Evolutionary conservation across 2,113 vertebrate genomes (phyloP), one percentile per base, ranked within the genome.

Genomic region (Numenius arquata): DNA sequence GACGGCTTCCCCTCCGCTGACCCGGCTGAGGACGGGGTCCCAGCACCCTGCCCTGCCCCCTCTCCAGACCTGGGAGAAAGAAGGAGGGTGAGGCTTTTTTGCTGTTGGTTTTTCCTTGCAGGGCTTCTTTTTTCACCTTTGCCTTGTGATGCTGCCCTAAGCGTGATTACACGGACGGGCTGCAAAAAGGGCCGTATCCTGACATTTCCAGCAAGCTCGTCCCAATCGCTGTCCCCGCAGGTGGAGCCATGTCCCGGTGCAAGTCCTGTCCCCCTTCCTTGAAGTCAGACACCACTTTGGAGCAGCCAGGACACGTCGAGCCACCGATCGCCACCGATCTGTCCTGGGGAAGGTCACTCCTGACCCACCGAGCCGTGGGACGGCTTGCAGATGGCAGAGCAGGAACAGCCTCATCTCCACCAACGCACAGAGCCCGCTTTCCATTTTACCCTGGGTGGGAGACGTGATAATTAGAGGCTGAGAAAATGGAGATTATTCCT

Each of bases 21-120:
- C 2, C 8, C 1, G 0, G 29, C 40, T 5, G 8, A 36, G 32
- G 29, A 15, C 0, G 0, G 26, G n/a, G 9, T 36, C 32, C 50
- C 23, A 22, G 72, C 20, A 2, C 18, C 32, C 43, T 2, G 3
- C 2, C 4, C 34, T 13, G 43, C 30, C 40, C 14, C 63, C 29
- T 16, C 66, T 32, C 21, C 67, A 78, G 14, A 40, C 8, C 3
- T 14, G 26, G 26, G 38, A 26, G 55, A 27, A 16, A 58, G 8
- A 4, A 82, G 78, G n/a, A 74, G 12, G 21, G 16, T 21, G 63
- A 77, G 27, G 36, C 41, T 52, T 59, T 86, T 68, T 30, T 40
- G 58, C 53, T 61, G 12, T 11, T 38, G 56, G 8, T 22, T 91
- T 63, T 55, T 17, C 47, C 93, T 50, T 72, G 62, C 36, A 70